Evolutionary conservation across 2,797 vertebrate species (phyloP).

Genomic region (Antrozous pallidus): DNA sequence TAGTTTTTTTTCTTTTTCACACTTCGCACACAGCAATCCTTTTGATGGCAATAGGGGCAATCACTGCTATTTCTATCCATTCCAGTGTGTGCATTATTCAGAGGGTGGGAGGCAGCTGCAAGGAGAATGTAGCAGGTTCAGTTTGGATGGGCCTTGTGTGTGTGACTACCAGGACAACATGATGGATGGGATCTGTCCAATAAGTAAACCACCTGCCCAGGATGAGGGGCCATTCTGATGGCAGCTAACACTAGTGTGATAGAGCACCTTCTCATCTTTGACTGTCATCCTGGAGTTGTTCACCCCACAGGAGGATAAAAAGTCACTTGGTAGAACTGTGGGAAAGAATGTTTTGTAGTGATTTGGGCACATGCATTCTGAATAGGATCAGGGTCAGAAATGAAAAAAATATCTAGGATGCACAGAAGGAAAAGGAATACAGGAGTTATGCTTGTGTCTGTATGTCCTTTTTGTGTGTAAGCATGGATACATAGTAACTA

Average conservation of each 20-base stretch:
- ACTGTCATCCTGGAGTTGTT: neutral
- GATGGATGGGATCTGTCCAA: neutral
- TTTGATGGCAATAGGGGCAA: neutral
- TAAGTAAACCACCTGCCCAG: neutral
- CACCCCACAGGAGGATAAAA: neutral
- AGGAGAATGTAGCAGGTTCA: neutral
- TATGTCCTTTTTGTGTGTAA: neutral
- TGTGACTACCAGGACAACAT: neutral
- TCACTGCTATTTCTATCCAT: rapidly evolving
- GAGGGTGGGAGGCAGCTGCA: neutral
- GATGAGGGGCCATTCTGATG: rapidly evolving
- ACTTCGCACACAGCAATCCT: neutral
- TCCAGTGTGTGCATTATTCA: neutral
- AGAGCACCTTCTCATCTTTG: neutral
- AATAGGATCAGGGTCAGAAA: neutral
- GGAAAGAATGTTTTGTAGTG: neutral
- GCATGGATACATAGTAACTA: neutral
- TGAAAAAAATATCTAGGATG: neutral
- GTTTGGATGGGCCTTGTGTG: neutral
- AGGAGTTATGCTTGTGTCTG: neutral
- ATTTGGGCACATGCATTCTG: neutral
- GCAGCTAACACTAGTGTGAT: neutral
- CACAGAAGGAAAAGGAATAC: neutral
- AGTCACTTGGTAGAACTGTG: neutral
- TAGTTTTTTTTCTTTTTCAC: neutral